Percentiles rank a stretch among this genome's conserved stretches.
These are phyloP conservation scores for Epicampocera succincta DNA, from an alignment of 2,888 invertebrate genomes.

Conservation along the genomic window DNA sequence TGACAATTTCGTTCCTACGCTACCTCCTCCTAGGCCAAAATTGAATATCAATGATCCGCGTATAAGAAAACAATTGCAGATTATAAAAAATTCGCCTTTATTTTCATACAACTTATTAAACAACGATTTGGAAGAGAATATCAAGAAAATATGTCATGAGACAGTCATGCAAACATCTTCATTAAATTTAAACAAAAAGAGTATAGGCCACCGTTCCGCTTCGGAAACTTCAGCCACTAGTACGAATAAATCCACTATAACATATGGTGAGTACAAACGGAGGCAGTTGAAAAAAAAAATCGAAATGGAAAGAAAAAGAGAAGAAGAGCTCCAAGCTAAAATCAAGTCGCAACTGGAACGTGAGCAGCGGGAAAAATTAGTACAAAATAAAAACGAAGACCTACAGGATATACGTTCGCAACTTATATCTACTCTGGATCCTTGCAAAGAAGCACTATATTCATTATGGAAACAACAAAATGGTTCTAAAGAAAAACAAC, in stretches of 20 bases:
- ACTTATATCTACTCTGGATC: constrained; percentile 22
- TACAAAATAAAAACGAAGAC: neutral
- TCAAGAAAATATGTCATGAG: constrained; percentile 27
- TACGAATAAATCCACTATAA: constrained; percentile 20
- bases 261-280: constrained; percentile 70
- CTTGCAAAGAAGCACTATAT: constrained; percentile 29
- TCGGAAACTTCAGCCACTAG: neutral
- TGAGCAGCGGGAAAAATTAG: neutral
- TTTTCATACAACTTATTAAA: constrained; percentile 6
- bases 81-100: constrained; percentile 52
- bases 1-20: neutral
- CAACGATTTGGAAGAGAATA: constrained; percentile 13
- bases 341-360: neutral
- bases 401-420: constrained; percentile 40
- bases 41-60: constrained; percentile 69
- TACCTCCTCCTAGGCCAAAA: constrained; percentile 18
- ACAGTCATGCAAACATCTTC: neutral
- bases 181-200: neutral
- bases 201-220: neutral
- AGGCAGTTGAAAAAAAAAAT: constrained; percentile 46
- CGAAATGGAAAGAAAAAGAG: constrained; percentile 34
- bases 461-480: constrained; percentile 27
- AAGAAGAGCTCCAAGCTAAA: constrained; percentile 25
- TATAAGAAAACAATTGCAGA: constrained; percentile 61
- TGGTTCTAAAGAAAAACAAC: neutral